phyloP scores from a whole-genome alignment of 2,888 invertebrate species.

The Hirtodrosophila confusa region DNA sequence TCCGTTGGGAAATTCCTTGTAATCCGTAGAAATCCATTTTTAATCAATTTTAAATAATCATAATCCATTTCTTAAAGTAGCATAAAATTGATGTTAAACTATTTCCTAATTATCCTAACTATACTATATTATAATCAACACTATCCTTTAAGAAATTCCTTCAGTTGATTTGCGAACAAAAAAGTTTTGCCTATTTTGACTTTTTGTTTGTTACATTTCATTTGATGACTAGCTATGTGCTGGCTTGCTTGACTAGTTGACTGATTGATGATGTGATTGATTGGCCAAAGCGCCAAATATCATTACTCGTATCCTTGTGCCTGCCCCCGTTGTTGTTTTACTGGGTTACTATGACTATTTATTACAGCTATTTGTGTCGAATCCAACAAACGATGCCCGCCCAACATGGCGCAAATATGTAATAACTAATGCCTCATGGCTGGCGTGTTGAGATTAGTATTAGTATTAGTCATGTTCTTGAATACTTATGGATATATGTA shows the following conservation, averaged over 20 bases:
- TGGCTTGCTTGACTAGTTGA: conserved; percentile 32
- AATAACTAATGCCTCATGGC: conserved; percentile 35
- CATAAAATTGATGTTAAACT: too few relatives aligned
- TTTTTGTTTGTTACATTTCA: conserved; percentile 4
- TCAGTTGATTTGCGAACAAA: too few relatives aligned
- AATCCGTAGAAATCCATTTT: too few relatives aligned
- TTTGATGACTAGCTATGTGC: conserved; percentile 15
- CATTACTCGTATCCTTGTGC: conserved; percentile 28
- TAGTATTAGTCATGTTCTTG: conserved; percentile 33
- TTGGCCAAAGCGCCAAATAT: conserved; percentile 51
- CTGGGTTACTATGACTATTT: conserved; percentile 76
- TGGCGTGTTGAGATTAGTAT: conserved; percentile 42
- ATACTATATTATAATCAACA: too few relatives aligned
- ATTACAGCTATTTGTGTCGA: conserved; percentile 66
- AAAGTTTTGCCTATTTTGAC: conserved; percentile 5
- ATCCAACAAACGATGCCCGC: conserved; percentile 19
- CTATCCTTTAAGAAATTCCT: too few relatives aligned
- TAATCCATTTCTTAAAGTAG: too few relatives aligned
- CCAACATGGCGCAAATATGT: conserved; percentile 32
- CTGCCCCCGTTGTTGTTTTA: background rate
- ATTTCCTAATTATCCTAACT: too few relatives aligned
- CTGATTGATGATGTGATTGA: conserved; percentile 59
- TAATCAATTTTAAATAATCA: too few relatives aligned
- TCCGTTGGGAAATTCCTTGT: too few relatives aligned
- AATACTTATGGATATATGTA: conserved; percentile 14